Evolutionary conservation across 2,797 vertebrate genomes (phyloP), one percentile per base, ranked within the genome.

Genomic region (Poecilia picta): DNA sequence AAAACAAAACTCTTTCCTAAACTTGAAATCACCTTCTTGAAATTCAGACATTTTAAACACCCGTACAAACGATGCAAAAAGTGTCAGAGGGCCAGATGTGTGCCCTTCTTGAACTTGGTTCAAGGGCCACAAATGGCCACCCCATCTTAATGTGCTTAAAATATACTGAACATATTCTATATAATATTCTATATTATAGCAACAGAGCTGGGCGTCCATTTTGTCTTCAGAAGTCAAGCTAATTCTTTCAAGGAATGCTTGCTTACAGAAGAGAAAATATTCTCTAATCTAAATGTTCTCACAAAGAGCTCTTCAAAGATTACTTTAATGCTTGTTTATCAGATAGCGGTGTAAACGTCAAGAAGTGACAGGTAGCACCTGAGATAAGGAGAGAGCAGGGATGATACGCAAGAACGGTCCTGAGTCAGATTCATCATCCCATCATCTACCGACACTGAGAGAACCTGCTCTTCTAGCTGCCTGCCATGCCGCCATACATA

Each of bases 391-490:
- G 78, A 74, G 72, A 39, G 31, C 2, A 2, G 28, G 46, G 85
- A 84, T 78, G 83, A 84, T 85, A 88, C 39, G 72, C 85, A 78
- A 72, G 80, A 84, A 31, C 13, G 74, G 45, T 75, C n/a, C 7
- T 75, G 78, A 90, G 81, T 71, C 41, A 28, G 77, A 85, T 84
- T 88, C 83, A 83, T 84, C 75, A 84, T 85, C 78, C 84, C 76
- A 81, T 85, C 88, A 80, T 84, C 87, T 80, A 47, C 77, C 36
- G 87, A 78, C 84, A 83, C 13, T 31, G 77, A 66, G 83, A 85
- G 82, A 72, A 82, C 83, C 86, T 84, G 57, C 84, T 83, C 80
- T 88, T 83, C 86, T 83, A 81, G 87, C 76, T 28, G 39, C 79
- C 79, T 28, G 43, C 81, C n/a, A n/a, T n/a, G n/a, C n/a, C n/a